Evolutionary conservation across 2,797 vertebrate species (phyloP).

Genomic region (Myotis planiceps): DNA sequence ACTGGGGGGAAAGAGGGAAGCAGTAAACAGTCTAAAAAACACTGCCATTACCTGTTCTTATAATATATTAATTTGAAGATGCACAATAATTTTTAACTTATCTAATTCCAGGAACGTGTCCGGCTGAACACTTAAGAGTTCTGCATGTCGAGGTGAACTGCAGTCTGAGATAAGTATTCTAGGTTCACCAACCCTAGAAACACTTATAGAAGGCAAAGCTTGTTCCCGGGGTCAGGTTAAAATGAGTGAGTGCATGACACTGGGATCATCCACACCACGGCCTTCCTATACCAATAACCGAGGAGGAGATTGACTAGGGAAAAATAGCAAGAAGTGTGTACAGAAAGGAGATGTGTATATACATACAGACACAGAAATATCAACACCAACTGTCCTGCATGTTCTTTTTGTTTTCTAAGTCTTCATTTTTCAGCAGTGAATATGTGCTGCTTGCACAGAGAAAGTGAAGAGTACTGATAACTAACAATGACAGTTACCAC

Average conservation of each 20-base stretch:
- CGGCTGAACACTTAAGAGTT: neutral
- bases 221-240: neutral
- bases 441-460: neutral
- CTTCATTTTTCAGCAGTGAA: neutral
- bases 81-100: neutral
- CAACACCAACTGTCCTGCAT: neutral
- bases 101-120: neutral
- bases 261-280: neutral
- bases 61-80: neutral
- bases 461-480: neutral
- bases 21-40: neutral
- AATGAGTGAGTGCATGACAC: neutral
- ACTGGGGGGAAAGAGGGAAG: constrained; percentile 82
- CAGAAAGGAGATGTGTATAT: neutral
- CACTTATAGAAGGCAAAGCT: neutral
- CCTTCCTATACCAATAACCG: neutral
- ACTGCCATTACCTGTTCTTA: rapidly evolving
- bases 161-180: neutral
- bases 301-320: neutral
- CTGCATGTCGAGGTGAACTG: neutral
- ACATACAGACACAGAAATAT: neutral
- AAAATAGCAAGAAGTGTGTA: neutral
- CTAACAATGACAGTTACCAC: neutral
- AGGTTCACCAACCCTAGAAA: neutral
- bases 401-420: neutral